Evolutionary conservation across 1,140 invertebrate genomes (phyloP), one percentile per base, ranked within the genome.

Genomic region (Mizuhopecten yessoensis): DNA sequence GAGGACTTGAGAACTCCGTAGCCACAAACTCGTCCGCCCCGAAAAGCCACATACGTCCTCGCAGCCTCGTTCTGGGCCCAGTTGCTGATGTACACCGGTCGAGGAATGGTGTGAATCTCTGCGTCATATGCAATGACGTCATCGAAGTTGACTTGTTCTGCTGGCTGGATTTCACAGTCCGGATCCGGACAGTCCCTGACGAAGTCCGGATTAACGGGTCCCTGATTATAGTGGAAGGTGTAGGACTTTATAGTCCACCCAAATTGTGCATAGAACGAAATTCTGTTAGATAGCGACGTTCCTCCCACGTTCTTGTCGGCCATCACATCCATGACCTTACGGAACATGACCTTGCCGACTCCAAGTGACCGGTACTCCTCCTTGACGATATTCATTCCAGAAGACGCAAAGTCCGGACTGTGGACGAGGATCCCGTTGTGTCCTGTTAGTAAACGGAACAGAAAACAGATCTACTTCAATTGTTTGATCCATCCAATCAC

Each of bases 351-450:
- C 33, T 90, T 91, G 0, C 94, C 94, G 33, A 94, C 92, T 7
- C 93, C 93, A 45, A 92, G 89, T n/a, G 92, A 87, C 36, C 93
- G 89, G 90, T 93, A 94, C 34, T 91, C 88, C 11, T 94, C 93
- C 87, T 93, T 94, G 0, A 94, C 92, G 34, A 94, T 93, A 45
- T 94, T 94, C 94, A 94, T 92, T 23, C 94, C 94, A n/a, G 94
- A 94, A 0, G 94, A 94, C 10, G 94, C 94, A 23, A 93, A 34
- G 3, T 86, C 91, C 17, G 90, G 91, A 86, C 91, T 92, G 42
- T 94, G 94, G 34, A 90, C 88, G 1, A 94, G 93, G 34, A 94
- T 94, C 7, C 93, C 94, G 57, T 93, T 94, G 57, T 94, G 94
- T 23, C 94, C 94, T 94, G 89, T 15, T 89, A 86, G 75, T 34